Percentiles rank a stretch among this genome's conserved stretches.
Evolutionary conservation across 2,113 vertebrate genomes (phyloP).

Genomic region (Ariopsis seemanni): DNA sequence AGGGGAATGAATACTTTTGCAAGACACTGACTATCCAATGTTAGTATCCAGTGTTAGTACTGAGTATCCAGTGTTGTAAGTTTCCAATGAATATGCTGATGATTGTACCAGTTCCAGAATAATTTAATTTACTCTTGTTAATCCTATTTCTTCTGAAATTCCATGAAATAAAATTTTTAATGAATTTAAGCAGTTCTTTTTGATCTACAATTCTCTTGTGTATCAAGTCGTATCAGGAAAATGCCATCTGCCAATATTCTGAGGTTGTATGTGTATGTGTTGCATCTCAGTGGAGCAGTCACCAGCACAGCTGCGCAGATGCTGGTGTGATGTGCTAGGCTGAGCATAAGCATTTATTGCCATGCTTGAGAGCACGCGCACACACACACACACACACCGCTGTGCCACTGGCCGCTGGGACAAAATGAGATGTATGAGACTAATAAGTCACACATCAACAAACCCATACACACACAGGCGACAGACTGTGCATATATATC

Average conservation of each 20-base stretch:
- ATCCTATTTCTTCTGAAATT: neutral
- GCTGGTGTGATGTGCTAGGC: constrained; percentile 58
- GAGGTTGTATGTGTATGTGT: neutral
- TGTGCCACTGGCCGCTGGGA: constrained; percentile 33
- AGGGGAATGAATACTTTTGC: too few species aligned
- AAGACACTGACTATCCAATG: too few species aligned
- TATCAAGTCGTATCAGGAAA: neutral
- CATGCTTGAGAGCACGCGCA: constrained; percentile 35
- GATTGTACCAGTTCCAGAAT: neutral
- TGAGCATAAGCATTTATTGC: constrained; percentile 55
- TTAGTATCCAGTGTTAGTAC: too few species aligned
- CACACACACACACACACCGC: constrained; percentile 41
- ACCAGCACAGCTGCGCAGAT: constrained; percentile 56
- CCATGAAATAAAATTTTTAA: neutral
- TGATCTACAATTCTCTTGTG: neutral
- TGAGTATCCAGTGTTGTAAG: neutral
- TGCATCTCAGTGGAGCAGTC: constrained; percentile 43
- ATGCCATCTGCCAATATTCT: constrained; percentile 26
- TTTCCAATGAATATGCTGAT: neutral
- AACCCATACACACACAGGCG: constrained; percentile 39
- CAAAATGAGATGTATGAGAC: constrained; percentile 48
- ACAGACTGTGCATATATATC: constrained; percentile 15
- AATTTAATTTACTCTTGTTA: neutral
- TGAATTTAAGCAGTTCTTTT: neutral
- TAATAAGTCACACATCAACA: constrained; percentile 49